Base-by-base conservation (phyloP, 2,113 vertebrate genomes). In the Cyanoramphus novaezelandiae region DNA sequence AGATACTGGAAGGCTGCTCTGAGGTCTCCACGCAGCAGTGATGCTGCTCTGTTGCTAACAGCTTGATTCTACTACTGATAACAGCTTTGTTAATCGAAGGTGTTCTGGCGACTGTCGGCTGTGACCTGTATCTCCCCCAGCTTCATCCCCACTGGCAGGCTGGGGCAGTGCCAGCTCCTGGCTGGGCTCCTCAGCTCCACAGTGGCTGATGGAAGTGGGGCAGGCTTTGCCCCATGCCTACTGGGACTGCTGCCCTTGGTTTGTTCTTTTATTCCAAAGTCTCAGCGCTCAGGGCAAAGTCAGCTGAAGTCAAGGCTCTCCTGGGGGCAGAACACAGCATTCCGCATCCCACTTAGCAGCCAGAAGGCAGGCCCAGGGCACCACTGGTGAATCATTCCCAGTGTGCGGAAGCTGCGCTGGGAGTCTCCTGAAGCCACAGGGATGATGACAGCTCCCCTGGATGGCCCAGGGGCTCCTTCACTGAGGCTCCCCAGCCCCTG, bases 251-350 rank as follows among this genome's bases (percentile, higher is more conserved):
- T 84, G 72, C 25, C 53, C 46, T 15, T 2, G 44, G 6, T 39
- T 6, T 79, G 59, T 0, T 9, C 77, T 57, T 68, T 15, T 3
- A 5, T 50, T 20, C 28, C 64, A 2, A 8, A 65, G 35, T 5
- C 14, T 65, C 77, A 83, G 68, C 4, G 3, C 59, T 20, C 17
- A 13, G 37, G n/a, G 46, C 65, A 64, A 60, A 67, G 47, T 35
- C 82, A 82, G 57, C 52, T 17, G 19, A 39, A 69, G 46, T 8
- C 78, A 67, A 60, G 43, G 20, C 15, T 50, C 6, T n/a, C 23
- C 21, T 9, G 21, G 10, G 31, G 17, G 19, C 50, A 67, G 53
- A 50, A 28, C 0, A 0, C 2, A 25, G 33, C 29, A 21, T 6
- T 13, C 23, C 50, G 15, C 35, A 19, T 46, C 67, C 31, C 75